Percentiles rank a stretch among this genome's conserved stretches.
phyloP scores from a whole-genome alignment of 2,888 invertebrate genomes.

The Oeneis ivallda region DNA sequence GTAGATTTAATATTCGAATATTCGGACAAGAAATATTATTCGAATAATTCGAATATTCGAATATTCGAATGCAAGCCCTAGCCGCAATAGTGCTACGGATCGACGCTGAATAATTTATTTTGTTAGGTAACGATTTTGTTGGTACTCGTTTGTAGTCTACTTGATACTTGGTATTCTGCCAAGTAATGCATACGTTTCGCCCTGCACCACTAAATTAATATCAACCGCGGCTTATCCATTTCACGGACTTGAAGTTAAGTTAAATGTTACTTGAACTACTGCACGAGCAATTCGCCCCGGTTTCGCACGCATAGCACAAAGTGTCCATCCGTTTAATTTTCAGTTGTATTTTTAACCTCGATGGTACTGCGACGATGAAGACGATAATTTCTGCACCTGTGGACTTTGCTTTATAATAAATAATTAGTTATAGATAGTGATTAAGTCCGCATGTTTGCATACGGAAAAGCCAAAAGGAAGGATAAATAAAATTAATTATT shows the following conservation, averaged over 20 bases:
- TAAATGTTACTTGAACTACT: neutral
- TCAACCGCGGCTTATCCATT: constrained; percentile 45
- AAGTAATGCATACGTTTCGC: constrained; percentile 62
- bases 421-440: no score
- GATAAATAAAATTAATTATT: constrained; percentile 11
- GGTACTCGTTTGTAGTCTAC: no score
- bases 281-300: no score
- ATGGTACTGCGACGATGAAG: no score
- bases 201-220: constrained; percentile 74
- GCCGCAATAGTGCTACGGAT: no score
- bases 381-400: neutral
- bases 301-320: no score
- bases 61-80: no score
- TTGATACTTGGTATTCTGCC: constrained; percentile 63
- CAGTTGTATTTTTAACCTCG: no score
- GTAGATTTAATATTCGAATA: no score
- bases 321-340: no score
- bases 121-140: constrained; percentile 28
- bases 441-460: constrained; percentile 2
- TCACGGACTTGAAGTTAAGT: constrained; percentile 11
- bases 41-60: no score
- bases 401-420: neutral
- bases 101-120: neutral
- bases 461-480: constrained; percentile 9
- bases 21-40: no score